Evolutionary conservation across 1,140 invertebrate species (phyloP).

Genomic region (Cheumatopsyche charites): DNA sequence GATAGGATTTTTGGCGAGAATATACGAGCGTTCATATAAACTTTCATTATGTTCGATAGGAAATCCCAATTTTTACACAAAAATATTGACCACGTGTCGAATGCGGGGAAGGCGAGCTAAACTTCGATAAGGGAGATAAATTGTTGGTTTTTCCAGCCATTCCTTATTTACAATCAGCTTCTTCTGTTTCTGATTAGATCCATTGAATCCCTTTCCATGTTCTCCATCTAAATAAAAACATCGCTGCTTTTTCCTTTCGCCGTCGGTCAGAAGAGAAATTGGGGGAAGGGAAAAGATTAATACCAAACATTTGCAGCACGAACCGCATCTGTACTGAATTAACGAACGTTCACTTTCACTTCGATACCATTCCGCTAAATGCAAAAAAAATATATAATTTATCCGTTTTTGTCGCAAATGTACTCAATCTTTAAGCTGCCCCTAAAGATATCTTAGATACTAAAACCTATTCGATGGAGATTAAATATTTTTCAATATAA

Average conservation of each 20-base stretch:
- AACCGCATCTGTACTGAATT: conserved; percentile 26
- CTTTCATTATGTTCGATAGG: no score
- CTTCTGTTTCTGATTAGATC: conserved; percentile 8
- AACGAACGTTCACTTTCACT: conserved; percentile 10
- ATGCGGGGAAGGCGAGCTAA: no score
- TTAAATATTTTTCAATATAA: neutral
- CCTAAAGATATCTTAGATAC: neutral
- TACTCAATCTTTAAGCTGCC: conserved; percentile 7
- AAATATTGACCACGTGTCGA: no score
- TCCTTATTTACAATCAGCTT: neutral
- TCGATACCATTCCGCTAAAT: conserved; percentile 1
- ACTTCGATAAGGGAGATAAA: no score
- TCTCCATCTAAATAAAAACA: conserved; percentile 3
- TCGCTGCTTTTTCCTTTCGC: neutral
- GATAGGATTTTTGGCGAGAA: no score
- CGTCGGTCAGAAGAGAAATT: conserved; percentile 7
- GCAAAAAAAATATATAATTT: neutral
- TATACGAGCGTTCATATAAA: no score
- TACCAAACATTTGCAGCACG: conserved; percentile 18
- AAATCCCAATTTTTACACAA: no score
- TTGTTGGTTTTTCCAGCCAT: no score
- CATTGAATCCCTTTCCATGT: neutral
- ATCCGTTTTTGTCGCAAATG: neutral
- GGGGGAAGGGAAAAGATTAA: conserved; percentile 22
- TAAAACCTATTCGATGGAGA: neutral